These are phyloP conservation scores for Myripristis jacobus DNA, from an alignment of 2,797 vertebrate species.

Conservation along the genomic window DNA sequence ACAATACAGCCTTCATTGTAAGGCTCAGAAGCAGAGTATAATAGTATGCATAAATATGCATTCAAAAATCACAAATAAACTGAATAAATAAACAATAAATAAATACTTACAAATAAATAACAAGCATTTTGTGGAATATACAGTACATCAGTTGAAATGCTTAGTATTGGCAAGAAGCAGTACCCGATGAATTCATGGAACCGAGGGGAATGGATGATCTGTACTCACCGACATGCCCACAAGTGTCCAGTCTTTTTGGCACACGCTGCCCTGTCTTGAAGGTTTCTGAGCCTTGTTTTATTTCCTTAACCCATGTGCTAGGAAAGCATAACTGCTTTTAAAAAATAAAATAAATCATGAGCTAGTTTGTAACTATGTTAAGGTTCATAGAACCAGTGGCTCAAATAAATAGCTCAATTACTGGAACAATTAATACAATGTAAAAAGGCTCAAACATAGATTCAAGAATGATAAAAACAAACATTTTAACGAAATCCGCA, in stretches of 20 bases:
- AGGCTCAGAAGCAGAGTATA: conserved; percentile 83
- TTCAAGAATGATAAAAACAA: conserved; percentile 18
- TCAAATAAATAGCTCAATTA: conserved; percentile 51
- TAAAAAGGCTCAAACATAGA: conserved; percentile 31
- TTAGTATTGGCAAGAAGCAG: conserved; percentile 75
- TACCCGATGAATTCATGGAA: conserved; percentile 62
- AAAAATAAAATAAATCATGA: conserved; percentile 55
- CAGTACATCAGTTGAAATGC: conserved; percentile 79
- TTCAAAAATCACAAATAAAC: conserved; percentile 84
- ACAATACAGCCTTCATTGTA: conserved; percentile 81
- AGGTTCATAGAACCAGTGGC: conserved; percentile 61
- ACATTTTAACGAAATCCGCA: conserved; percentile 14
- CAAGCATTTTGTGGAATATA: conserved; percentile 83
- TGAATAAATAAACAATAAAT: conserved; percentile 85
- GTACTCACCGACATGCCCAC: conserved; percentile 75
- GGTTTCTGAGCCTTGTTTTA: conserved; percentile 47
- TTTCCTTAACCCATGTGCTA: conserved; percentile 44
- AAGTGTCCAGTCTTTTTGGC: conserved; percentile 70
- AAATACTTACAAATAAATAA: conserved; percentile 85
- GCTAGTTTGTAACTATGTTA: conserved; percentile 47
- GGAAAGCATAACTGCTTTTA: conserved; percentile 62
- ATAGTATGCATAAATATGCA: conserved; percentile 83
- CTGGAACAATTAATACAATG: conserved; percentile 39
- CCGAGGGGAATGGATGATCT: conserved; percentile 63
- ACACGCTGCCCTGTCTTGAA: conserved; percentile 55